Evolutionary conservation across 1,140 invertebrate species (phyloP).

Genomic region (Atta cephalotes): DNA sequence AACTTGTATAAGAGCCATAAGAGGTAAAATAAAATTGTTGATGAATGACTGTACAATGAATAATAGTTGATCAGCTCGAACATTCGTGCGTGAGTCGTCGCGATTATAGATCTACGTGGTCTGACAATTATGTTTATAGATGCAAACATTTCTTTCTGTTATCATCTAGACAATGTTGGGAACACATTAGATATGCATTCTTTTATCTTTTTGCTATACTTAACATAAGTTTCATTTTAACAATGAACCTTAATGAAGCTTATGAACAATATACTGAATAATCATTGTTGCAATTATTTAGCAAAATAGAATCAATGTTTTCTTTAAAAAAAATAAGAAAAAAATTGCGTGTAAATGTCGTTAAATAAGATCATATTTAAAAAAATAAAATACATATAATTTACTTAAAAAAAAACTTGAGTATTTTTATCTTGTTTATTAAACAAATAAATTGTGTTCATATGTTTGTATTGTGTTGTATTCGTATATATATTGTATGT

Average conservation of each 20-base stretch:
- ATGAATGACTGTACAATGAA: conserved; percentile 9
- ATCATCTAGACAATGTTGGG: background rate
- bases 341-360: background rate
- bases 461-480: no score
- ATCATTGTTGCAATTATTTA: background rate
- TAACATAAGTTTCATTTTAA: background rate
- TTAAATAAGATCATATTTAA: background rate
- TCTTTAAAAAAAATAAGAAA: background rate
- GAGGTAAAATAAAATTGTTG: conserved; percentile 21
- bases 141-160: background rate
- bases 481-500: no score
- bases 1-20: conserved; percentile 1
- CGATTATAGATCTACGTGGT: conserved; percentile 40
- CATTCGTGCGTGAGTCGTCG: conserved; percentile 50
- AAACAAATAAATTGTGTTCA: background rate
- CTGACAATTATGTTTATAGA: conserved; percentile 49
- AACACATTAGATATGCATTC: background rate
- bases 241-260: background rate
- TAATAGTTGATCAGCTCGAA: conserved; percentile 33
- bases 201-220: conserved; percentile 38
- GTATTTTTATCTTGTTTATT: background rate
- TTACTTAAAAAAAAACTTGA: background rate
- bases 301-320: background rate
- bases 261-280: background rate
- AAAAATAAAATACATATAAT: background rate